Base-by-base conservation (phyloP, 2,888 invertebrate genomes). In the Hydriomena furcata region DNA sequence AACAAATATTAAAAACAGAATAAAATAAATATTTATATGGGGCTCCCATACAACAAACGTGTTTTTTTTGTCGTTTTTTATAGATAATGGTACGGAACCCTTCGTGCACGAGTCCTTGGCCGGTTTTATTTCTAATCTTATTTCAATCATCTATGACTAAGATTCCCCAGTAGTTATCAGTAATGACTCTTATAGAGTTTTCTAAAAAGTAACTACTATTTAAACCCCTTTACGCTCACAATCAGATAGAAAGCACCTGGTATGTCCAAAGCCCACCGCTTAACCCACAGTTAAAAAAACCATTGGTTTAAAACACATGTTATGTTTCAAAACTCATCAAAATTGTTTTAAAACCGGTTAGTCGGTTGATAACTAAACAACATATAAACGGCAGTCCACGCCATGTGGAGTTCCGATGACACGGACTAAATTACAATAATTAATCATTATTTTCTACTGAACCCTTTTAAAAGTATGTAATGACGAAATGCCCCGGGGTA, bases 161-260 rank as follows among this genome's bases (percentile, higher is more conserved):
- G 42, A 45, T 60, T 44, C 47, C 35, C 17, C 23, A 37, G 56
- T 59, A 56, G 56, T 59, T 44, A 50, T 12, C 23, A 37, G 56
- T 59, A 56, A 59, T 59, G 47, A 50, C 31, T 52, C 49, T 47
- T 50, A 32, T 12, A 8, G 11, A 41, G 34, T 28, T 38, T 43
- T 20, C 43, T 48, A 52, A 58, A 56, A 43, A 49, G 38, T 53
- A 48, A 41, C 35, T 48, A 74, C 68, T 74, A 71, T 76, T 72
- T 68, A 86, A 84, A 85, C n/a, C 88, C 86, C 82, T 88, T 83
- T 68, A 80, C 47, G 71, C 63, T 63, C 63, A 74, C 76, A 73
- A 90, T 89, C 89, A 82, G 89, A 89, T 90, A 88, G 84, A 76
- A 66, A 52, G 70, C 87, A 86, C 86, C 89, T 88, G 89, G 89